Conservation (phyloP, 2,888 invertebrate genomes). For the Athalia circularis region DNA sequence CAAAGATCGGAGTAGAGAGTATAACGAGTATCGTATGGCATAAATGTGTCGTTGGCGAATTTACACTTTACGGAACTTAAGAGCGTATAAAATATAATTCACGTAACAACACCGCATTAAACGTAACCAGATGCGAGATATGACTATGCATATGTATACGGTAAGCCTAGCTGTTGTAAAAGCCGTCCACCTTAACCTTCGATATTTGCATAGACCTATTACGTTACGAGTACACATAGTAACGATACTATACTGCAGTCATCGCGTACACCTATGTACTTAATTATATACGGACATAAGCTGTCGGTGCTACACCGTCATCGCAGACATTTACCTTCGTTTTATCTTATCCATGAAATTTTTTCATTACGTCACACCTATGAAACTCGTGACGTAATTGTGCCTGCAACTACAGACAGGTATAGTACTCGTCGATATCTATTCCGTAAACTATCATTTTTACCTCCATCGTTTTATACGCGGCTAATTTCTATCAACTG, state of each 20-base stretch:
- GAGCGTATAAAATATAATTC: too few relatives aligned
- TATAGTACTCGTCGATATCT: not conserved
- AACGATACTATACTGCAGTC: slow-evolving; percentile 25
- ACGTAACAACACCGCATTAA: too few relatives aligned
- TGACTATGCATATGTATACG: not conserved
- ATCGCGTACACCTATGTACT: not conserved
- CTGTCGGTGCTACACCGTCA: not conserved
- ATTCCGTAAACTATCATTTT: too few relatives aligned
- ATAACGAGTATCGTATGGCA: too few relatives aligned
- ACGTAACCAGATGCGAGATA: too few relatives aligned
- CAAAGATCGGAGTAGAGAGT: too few relatives aligned
- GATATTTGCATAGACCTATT: slow-evolving; percentile 20
- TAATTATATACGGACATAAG: not conserved
- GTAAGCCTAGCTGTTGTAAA: not conserved
- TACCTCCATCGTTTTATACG: too few relatives aligned
- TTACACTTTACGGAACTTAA: too few relatives aligned
- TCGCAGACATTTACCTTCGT: not conserved
- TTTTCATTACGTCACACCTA: slow-evolving; percentile 12
- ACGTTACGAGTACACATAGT: not conserved
- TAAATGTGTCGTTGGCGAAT: too few relatives aligned
- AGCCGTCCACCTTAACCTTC: slow-evolving; percentile 31
- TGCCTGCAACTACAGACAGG: not conserved
- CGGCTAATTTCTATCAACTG: not conserved
- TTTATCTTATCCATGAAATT: slow-evolving; percentile 8
- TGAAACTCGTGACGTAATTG: slow-evolving; percentile 18